phyloP scores from a whole-genome alignment of 2,888 invertebrate species.

The Ophraella communa region DNA sequence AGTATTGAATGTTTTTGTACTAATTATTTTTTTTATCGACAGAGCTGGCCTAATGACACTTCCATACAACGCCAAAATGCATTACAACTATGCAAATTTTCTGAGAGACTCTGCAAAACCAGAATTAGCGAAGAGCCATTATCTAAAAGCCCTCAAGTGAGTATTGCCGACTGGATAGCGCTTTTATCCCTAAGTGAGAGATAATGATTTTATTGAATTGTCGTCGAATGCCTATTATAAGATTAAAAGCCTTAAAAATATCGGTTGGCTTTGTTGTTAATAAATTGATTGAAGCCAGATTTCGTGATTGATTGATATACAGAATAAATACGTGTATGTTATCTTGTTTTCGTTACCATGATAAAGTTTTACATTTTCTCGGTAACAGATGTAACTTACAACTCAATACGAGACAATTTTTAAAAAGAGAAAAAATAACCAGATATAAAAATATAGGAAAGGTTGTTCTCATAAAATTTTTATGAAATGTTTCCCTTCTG shows the following conservation, averaged over 20 bases:
- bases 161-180: constrained; percentile 46
- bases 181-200: neutral
- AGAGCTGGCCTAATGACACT: constrained; percentile 81
- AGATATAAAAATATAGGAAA: constrained; percentile 5
- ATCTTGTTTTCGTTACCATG: too few species aligned
- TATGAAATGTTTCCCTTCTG: constrained; percentile 7
- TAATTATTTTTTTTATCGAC: constrained; percentile 37
- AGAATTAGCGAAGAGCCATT: constrained; percentile 77
- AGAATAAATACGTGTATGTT: neutral
- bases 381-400: neutral
- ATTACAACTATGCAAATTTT: constrained; percentile 89
- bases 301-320: too few species aligned
- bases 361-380: neutral
- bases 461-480: constrained; percentile 16
- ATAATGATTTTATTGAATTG: constrained; percentile 3
- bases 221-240: neutral
- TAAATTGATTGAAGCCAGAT: neutral
- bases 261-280: too few species aligned
- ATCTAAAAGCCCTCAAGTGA: constrained; percentile 80
- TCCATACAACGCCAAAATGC: constrained; percentile 88
- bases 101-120: constrained; percentile 77
- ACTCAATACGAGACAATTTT: constrained; percentile 3
- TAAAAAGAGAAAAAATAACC: neutral
- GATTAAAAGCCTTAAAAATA: too few species aligned
- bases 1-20: neutral